phyloP scores from a whole-genome alignment of 2,888 invertebrate genomes.

The Alcis repandata region DNA sequence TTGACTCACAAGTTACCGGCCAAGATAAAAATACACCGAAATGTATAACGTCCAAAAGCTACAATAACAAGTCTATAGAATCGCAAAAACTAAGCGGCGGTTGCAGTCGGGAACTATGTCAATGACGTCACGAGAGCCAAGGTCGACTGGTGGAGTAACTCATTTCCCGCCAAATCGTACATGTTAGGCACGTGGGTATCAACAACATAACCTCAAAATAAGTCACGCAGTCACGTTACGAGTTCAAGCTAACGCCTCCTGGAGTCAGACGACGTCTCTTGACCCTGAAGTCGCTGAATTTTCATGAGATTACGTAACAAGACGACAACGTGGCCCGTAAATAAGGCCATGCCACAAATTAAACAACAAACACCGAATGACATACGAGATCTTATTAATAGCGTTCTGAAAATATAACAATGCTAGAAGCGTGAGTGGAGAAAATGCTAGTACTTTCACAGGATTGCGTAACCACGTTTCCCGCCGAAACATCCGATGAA shows the following conservation, averaged over 20 bases:
- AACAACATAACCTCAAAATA: constrained; percentile 50
- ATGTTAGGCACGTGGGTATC: constrained; percentile 61
- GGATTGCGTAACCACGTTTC: constrained; percentile 74
- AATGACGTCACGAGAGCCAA: constrained; percentile 80
- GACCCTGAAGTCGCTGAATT: constrained; percentile 40
- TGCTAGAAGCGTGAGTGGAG: constrained; percentile 41
- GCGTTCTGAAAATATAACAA: constrained; percentile 42
- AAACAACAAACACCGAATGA: constrained; percentile 21
- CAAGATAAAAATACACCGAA: constrained; percentile 7
- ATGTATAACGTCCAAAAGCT: constrained; percentile 9
- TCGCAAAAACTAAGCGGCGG: constrained; percentile 69
- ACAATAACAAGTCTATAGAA: constrained; percentile 61
- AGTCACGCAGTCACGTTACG: constrained; percentile 25
- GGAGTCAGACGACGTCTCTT: constrained; percentile 13
- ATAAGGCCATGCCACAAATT: constrained; percentile 29
- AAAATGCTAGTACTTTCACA: constrained; percentile 68
- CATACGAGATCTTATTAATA: constrained; percentile 42
- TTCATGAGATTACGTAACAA: constrained; percentile 42
- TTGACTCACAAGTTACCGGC: neutral
- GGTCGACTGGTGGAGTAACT: constrained; percentile 74
- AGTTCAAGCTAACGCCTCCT: constrained; percentile 17
- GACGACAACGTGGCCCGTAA: constrained; percentile 44
- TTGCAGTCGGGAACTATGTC: constrained; percentile 82
- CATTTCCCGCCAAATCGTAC: constrained; percentile 77
- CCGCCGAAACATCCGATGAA: constrained; percentile 81